Conservation (phyloP, 2,113 vertebrate genomes). For the Platysteira castanea region DNA sequence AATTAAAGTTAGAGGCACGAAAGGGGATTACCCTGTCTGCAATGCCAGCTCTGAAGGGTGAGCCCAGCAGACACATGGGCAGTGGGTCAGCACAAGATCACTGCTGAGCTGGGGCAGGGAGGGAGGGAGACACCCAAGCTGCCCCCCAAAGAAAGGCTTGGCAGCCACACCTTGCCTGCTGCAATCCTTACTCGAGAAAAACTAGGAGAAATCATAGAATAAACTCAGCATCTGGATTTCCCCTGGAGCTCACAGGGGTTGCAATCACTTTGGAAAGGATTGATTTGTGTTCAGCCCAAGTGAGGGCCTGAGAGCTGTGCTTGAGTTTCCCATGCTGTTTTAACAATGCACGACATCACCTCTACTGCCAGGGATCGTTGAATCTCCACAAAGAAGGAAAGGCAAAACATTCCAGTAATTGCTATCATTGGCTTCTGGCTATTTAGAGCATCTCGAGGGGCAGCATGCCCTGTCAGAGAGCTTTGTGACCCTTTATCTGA, state of each 20-base stretch:
- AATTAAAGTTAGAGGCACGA: neutral
- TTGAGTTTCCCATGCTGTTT: neutral
- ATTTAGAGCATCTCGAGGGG: neutral
- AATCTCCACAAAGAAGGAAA: neutral
- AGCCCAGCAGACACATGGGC: neutral
- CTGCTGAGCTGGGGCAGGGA: neutral
- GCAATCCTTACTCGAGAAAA: neutral
- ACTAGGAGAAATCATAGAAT: neutral
- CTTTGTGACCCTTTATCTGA: neutral
- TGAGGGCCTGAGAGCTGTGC: neutral
- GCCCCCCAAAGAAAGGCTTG: neutral
- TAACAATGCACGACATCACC: neutral
- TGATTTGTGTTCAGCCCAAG: neutral
- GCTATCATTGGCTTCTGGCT: neutral
- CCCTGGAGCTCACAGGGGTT: neutral
- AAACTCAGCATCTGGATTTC: neutral
- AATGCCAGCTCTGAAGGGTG: neutral
- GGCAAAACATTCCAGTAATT: neutral
- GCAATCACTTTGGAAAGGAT: neutral
- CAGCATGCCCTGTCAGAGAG: neutral
- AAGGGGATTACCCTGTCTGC: neutral
- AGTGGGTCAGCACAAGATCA: neutral
- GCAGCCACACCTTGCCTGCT: neutral
- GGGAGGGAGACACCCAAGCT: neutral
- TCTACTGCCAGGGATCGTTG: rapidly evolving